Evolutionary conservation across 2,888 invertebrate species (phyloP).

Genomic region (Xestobium rufovillosum): DNA sequence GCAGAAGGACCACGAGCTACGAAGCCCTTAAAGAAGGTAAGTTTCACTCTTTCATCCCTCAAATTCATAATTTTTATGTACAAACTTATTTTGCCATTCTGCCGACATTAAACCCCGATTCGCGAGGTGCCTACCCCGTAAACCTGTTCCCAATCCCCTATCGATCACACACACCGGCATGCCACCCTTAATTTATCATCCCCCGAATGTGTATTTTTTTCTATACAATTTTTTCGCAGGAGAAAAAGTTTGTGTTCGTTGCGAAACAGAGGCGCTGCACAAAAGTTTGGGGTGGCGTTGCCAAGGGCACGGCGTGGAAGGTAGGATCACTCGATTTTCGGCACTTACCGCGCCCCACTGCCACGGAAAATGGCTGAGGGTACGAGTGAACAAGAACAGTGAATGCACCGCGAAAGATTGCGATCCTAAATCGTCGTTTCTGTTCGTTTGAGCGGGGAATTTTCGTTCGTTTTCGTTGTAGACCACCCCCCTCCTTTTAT

Average conservation of each 20-base stretch:
- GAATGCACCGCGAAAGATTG: conserved; percentile 35
- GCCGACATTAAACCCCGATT: too few relatives aligned
- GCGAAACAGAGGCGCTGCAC: conserved; percentile 75
- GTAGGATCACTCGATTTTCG: conserved; percentile 72
- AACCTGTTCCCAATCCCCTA: not conserved
- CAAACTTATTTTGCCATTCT: too few relatives aligned
- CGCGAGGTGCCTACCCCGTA: conserved; percentile 2
- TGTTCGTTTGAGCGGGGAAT: conserved; percentile 38
- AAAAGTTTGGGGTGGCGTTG: conserved; percentile 70
- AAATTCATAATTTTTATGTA: too few relatives aligned
- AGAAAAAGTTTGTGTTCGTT: conserved; percentile 69
- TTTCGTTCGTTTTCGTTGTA: too few relatives aligned
- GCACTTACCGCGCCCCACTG: conserved; percentile 80
- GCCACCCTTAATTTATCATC: conserved; percentile 1
- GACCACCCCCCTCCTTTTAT: too few relatives aligned
- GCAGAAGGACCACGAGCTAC: conserved; percentile 67
- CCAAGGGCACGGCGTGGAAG: conserved; percentile 75
- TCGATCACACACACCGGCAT: too few relatives aligned
- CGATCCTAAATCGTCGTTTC: conserved; percentile 34
- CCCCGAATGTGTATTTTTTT: too few relatives aligned
- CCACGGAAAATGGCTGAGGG: conserved; percentile 79
- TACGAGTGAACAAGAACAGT: conserved; percentile 32
- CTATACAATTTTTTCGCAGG: conserved; percentile 53
- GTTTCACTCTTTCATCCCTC: conserved; percentile 19
- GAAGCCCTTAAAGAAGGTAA: conserved; percentile 68